Conservation (phyloP, 2,113 vertebrate species). For the Vireo altiloquus region DNA sequence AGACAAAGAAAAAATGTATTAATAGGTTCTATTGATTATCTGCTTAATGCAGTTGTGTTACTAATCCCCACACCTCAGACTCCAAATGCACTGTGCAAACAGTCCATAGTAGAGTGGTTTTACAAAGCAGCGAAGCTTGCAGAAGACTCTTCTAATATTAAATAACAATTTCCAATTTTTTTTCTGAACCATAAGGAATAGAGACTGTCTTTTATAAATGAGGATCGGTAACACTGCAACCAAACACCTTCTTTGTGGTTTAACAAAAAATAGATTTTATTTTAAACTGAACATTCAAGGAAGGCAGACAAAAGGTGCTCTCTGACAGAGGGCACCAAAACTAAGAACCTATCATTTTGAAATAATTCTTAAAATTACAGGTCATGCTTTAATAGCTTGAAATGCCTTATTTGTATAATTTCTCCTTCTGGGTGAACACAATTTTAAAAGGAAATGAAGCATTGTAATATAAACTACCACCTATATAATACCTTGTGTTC, state of each 20-base stretch:
- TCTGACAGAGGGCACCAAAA: background rate
- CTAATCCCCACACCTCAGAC: background rate
- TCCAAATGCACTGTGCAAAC: background rate
- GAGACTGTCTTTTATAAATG: background rate
- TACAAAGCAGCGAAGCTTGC: background rate
- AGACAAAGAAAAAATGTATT: background rate
- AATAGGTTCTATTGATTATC: background rate
- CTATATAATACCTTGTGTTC: constrained; percentile 22
- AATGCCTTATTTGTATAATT: constrained; percentile 67
- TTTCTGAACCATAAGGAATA: background rate
- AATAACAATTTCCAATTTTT: background rate
- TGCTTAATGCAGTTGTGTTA: background rate
- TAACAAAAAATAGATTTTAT: background rate
- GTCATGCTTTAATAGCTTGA: constrained; percentile 49
- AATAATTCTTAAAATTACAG: constrained; percentile 54
- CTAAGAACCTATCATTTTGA: constrained; percentile 22
- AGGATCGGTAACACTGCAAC: background rate
- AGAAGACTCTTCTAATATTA: background rate
- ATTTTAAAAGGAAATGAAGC: constrained; percentile 61
- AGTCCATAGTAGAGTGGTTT: background rate
- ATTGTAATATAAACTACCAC: constrained; percentile 50
- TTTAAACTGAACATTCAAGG: background rate
- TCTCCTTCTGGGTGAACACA: constrained; percentile 61
- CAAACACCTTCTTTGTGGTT: background rate
- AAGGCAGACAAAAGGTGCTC: background rate